Percentiles rank a stretch among this genome's conserved stretches.
Conservation (phyloP, 1,140 invertebrate species). For the Temnothorax nylanderi region DNA sequence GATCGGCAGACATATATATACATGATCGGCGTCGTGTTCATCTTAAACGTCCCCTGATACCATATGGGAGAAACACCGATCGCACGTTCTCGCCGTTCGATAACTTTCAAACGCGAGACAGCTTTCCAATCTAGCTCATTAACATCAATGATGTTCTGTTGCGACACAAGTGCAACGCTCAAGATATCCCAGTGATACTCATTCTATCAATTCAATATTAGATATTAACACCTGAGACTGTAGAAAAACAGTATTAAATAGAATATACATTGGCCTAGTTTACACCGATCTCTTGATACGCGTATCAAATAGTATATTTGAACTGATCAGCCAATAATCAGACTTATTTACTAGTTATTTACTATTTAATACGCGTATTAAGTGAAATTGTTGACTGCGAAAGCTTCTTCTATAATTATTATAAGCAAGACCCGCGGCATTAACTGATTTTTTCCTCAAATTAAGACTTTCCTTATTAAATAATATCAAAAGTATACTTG, state of each 20-base stretch:
- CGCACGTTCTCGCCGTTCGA: constrained; percentile 65
- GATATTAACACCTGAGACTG: neutral
- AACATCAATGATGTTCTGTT: constrained; percentile 80
- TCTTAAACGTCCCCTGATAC: constrained; percentile 30
- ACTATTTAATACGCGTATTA: no score
- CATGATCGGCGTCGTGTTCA: neutral
- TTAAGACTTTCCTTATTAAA: neutral
- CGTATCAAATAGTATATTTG: no score
- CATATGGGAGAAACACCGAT: constrained; percentile 40
- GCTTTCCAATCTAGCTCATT: constrained; percentile 82
- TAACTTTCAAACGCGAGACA: constrained; percentile 79
- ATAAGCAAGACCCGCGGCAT: neutral
- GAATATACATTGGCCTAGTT: no score
- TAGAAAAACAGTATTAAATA: neutral
- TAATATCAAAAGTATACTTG: neutral
- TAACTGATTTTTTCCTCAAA: neutral
- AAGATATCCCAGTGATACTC: constrained; percentile 55
- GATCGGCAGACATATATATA: neutral
- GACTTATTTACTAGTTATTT: no score
- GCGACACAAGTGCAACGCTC: constrained; percentile 56
- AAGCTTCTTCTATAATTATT: neutral
- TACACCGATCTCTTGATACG: no score
- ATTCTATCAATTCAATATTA: constrained; percentile 30
- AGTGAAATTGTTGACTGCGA: neutral
- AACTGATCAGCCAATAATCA: no score